phyloP scores from a whole-genome alignment of 2,113 vertebrate genomes.

The Coreoperca whiteheadi region DNA sequence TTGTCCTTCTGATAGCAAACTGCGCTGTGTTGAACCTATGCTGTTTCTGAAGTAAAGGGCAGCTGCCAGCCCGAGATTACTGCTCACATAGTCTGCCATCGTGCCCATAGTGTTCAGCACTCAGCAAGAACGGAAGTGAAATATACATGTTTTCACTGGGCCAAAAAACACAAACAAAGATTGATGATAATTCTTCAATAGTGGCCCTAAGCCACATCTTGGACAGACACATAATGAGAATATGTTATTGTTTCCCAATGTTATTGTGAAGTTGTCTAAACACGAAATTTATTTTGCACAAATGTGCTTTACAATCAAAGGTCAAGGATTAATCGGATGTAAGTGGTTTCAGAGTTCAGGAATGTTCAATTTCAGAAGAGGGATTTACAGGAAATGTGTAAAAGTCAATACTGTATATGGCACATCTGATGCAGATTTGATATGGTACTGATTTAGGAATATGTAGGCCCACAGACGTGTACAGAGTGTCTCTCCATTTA shows the following conservation, averaged over 20 bases:
- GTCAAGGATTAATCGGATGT: constrained; percentile 47
- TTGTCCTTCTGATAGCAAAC: constrained; percentile 34
- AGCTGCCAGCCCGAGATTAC: constrained; percentile 62
- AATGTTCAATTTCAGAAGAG: constrained; percentile 37
- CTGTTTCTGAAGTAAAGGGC: constrained; percentile 38
- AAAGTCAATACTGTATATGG: constrained; percentile 28
- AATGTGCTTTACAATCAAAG: constrained; percentile 50
- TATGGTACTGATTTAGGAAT: constrained; percentile 10
- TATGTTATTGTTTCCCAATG: constrained; percentile 65
- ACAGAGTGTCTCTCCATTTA: background rate
- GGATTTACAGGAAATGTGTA: constrained; percentile 31
- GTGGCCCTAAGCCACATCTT: constrained; percentile 72
- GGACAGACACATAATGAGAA: constrained; percentile 61
- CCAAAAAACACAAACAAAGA: constrained; percentile 71
- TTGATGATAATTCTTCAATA: constrained; percentile 76
- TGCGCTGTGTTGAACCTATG: constrained; percentile 10
- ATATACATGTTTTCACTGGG: constrained; percentile 54
- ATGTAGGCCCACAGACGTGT: background rate
- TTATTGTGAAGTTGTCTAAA: constrained; percentile 70
- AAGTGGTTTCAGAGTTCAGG: constrained; percentile 24
- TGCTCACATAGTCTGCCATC: constrained; percentile 1
- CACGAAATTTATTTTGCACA: constrained; percentile 50
- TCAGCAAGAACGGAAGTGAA: constrained; percentile 57
- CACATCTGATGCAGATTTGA: background rate
- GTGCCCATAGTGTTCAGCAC: constrained; percentile 15